Evolutionary conservation across 2,113 vertebrate species (phyloP), one percentile per base, ranked within the genome.

Genomic region (Centropus unirufus): DNA sequence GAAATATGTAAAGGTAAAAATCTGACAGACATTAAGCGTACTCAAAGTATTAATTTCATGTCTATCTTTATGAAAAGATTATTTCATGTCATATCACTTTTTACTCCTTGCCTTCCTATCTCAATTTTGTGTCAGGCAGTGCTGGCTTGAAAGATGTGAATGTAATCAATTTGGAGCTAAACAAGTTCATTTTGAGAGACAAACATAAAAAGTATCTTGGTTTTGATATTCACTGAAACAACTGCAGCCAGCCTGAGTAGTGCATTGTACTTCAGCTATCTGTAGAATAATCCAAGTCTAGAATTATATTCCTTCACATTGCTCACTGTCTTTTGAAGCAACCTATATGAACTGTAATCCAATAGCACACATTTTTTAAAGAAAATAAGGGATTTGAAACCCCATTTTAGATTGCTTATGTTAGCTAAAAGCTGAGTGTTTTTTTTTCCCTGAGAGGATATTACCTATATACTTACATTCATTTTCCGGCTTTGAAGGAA

Each of bases 161-260:
- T 27, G 3, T 36, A 72, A 59, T 80, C 76, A 59, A 62, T 62
- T 81, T 30, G 19, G 18, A 69, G 39, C 26, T 83, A 74, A 86
- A 62, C 0, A 0, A 10, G 21, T 70, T 87, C 0, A 0, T 77
- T 92, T 88, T 77, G 27, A 42, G 30, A 80, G 26, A 64, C 64
- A 75, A 85, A 10, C 14, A 27, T 74, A 20, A 44, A 42, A 87
- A 26, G 5, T 61, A 4, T 36, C 54, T 79, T 79, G 19, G 3
- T 55, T 89, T 91, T 84, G 36, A 39, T 89, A 26, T 30, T 93
- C 32, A 36, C 3, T 70, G 24, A 46, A 76, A 77, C 14, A 4
- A 39, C 30, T 95, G 51, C 32, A 77, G 19, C 22, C 3, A 3
- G 6, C 36, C 36, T 42, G 55, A 66, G 10, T 74, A 73, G 34